Evolutionary conservation across 2,113 vertebrate species (phyloP), one percentile per base, ranked within the genome.

Genomic region (Arothron firmamentum): DNA sequence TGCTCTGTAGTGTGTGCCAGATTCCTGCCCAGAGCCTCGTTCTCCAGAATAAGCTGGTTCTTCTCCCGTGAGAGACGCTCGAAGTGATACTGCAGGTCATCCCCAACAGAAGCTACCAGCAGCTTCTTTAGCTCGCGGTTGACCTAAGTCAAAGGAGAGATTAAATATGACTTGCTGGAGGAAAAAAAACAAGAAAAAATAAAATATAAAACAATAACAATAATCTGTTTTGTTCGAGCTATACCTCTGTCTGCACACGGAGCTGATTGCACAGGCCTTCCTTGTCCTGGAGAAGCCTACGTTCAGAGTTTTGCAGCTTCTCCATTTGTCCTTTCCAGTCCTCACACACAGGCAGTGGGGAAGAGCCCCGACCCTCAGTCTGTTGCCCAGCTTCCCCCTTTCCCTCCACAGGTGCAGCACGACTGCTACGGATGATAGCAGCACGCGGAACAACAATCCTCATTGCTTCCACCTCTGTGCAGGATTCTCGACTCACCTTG

Each of bases 81-180:
- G 88, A 98, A 98, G 75, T 98, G 95, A 78, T 98, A 99, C 83
- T 98, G 93, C 59, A 98, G 91, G 74, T 99, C 97, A 21, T 98
- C 92, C 0, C 96, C 97, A 34, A 99, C 92, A 4, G 97, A 98
- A 0, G 97, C 97, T 70, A 98, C 94, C 61, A 99, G 89, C 18
- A 98, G 87, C 57, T 96, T 98, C 87, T 98, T 98, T 65, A 99
- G 86, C 79, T 99, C 97, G 14, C 95, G 91, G 74, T 99, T 99
- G 68, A 98, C 94, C 96, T 99, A 78, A 41, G 16, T 72, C 9
- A 70, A 0, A 15, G 6, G 43, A 47, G 3, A 0, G 59, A 60
- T 28, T 1, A 18, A 21, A 16, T 3, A 43, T 12, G 38, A 1
- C 2, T 11, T 43, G 14, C 52, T 2, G 42, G 34, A 16, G 21